Evolutionary conservation across 2,113 vertebrate genomes (phyloP).

Genomic region (Harpagus bidentatus): DNA sequence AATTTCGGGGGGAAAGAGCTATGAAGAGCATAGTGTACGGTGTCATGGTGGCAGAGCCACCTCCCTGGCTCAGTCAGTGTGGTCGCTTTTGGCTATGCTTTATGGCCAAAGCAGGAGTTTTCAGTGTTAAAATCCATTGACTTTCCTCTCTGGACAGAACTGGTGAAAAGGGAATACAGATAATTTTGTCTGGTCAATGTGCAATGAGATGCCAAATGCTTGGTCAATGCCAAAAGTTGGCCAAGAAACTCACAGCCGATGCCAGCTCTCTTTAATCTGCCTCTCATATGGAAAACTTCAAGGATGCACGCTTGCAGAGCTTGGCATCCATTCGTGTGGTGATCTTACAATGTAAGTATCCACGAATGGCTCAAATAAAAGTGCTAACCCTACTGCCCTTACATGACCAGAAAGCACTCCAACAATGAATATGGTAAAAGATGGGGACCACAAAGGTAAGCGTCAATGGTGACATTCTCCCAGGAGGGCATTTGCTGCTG

Average conservation of each 20-base stretch:
- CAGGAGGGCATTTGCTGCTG: neutral
- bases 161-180: neutral
- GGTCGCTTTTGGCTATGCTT: neutral
- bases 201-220: neutral
- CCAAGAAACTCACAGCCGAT: neutral
- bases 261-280: neutral
- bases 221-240: neutral
- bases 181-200: neutral
- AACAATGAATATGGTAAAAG: neutral
- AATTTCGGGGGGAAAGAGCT: neutral
- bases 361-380: neutral
- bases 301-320: neutral
- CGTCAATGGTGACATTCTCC: neutral
- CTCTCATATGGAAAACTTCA: neutral
- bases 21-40: neutral
- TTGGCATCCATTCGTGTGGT: neutral
- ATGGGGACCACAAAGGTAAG: neutral
- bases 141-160: neutral
- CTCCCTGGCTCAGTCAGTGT: neutral
- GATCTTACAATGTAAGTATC: neutral
- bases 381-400: neutral
- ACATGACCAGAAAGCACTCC: neutral
- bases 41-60: neutral
- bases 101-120: neutral
- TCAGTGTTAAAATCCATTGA: neutral